A percentile compares a stretch with the other conserved stretches of the same genome.
These are phyloP conservation scores for Vesta saturnalis DNA, from an alignment of 2,888 invertebrate genomes.

Conservation along the genomic window DNA sequence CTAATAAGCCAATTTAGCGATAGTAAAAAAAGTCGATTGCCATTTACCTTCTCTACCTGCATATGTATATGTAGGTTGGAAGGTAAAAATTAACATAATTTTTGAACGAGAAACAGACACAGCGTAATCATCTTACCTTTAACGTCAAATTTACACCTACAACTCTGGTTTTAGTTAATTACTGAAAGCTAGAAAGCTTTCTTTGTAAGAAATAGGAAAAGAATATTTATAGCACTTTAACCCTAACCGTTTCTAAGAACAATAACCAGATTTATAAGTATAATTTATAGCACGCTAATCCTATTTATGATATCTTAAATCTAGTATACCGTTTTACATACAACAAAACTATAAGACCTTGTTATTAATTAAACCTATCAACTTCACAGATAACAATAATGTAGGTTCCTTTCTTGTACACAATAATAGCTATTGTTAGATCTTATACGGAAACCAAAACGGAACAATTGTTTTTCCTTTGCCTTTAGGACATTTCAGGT, in stretches of 20 bases:
- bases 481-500: constrained; percentile 11
- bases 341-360: constrained; percentile 20
- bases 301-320: constrained; percentile 29
- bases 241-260: constrained; percentile 9
- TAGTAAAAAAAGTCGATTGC: no score
- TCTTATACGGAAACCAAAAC: constrained; percentile 25
- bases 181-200: no score
- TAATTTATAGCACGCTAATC: constrained; percentile 26
- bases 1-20: no score
- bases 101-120: no score
- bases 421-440: constrained; percentile 28
- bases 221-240: background rate
- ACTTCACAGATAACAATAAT: constrained; percentile 27
- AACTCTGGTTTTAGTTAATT: no score
- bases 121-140: no score
- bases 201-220: no score
- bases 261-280: constrained; percentile 20
- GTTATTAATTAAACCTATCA: constrained; percentile 34
- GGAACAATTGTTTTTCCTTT: constrained; percentile 16
- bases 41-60: no score
- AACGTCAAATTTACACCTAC: no score
- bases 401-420: constrained; percentile 27
- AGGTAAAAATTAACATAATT: no score
- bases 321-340: constrained; percentile 30
- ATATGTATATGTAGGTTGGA: no score